Evolutionary conservation across 2,888 invertebrate species (phyloP), one percentile per base, ranked within the genome.

Genomic region (Dyspetes luteomarginatus): DNA sequence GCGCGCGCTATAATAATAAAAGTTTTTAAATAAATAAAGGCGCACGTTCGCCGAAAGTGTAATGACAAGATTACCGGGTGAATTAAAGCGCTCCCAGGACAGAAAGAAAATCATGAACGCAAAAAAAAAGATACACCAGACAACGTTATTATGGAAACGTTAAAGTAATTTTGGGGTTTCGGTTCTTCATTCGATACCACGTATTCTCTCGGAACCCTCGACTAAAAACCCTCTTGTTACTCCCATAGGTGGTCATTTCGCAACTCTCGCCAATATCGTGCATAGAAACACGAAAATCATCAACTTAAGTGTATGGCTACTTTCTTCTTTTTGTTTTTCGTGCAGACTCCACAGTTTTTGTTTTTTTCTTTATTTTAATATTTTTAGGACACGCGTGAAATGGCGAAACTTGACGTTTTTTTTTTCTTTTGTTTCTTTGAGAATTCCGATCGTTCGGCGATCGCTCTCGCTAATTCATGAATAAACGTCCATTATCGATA

Each of bases 1-100:
- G 60, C 43, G 67, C n/a, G 12, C 19, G 22, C 43, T 76, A n/a
- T n/a, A n/a, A 80, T 75, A 75, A 75, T 80, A 58, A 71, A 77
- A 71, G 77, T 73, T 78, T 74, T 86, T 82, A 85, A 88, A 88
- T 87, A 86, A 88, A 88, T 87, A 88, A 87, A 88, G 83, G 85
- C 81, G 85, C 86, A 78, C 83, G 85, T 76, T 82, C 80, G 73
- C 74, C 68, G 76, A 67, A 73, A 76, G 84, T 82, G 83, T 88
- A 86, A 88, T 88, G 86, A 87, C 87, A 86, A 89, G 85, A 88
- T 88, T 86, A 85, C 84, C 81, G 82, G 82, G 81, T 84, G 85
- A 85, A 86, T 88, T 85, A 86, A 86, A 85, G 76, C 77, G 69
- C 52, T n/a, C 45, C 45, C 67, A 45, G 69, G 67, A 55, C n/a